phyloP scores from a whole-genome alignment of 1,140 invertebrate species.

The Diabrotica undecimpunctata region DNA sequence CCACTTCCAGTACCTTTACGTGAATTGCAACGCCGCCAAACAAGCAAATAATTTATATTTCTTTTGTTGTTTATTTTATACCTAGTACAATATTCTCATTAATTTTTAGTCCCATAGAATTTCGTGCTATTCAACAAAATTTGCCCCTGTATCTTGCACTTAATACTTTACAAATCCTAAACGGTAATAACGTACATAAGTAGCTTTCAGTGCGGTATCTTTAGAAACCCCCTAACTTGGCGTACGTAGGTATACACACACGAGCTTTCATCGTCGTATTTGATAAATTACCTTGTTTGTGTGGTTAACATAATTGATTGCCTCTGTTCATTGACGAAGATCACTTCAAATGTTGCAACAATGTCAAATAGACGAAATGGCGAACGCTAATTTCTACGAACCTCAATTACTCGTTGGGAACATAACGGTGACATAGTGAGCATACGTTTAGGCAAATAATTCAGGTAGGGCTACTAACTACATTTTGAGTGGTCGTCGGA shows the following conservation, averaged over 20 bases:
- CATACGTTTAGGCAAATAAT: slow-evolving; percentile 1
- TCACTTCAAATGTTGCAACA: background rate
- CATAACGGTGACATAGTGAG: slow-evolving; percentile 2
- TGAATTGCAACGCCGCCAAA: too few species aligned
- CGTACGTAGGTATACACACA: background rate
- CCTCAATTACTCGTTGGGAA: background rate
- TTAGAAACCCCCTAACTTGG: too few species aligned
- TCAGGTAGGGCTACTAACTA: background rate
- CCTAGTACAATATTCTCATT: too few species aligned
- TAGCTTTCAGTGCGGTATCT: too few species aligned
- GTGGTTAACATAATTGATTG: slow-evolving; percentile 1
- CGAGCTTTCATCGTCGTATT: slow-evolving; percentile 12
- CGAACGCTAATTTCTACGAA: background rate
- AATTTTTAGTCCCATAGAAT: too few species aligned
- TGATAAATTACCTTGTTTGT: background rate
- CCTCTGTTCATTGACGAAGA: background rate
- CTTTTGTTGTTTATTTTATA: too few species aligned
- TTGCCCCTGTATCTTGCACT: too few species aligned
- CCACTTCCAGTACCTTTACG: too few species aligned
- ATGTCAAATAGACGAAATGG: background rate
- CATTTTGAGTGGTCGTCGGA: background rate
- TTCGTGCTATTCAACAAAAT: too few species aligned
- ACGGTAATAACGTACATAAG: too few species aligned
- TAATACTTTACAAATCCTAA: too few species aligned
- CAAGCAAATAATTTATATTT: too few species aligned